Evolutionary conservation across 2,888 invertebrate genomes (phyloP).

Genomic region (Disparrhopalites patrizii): DNA sequence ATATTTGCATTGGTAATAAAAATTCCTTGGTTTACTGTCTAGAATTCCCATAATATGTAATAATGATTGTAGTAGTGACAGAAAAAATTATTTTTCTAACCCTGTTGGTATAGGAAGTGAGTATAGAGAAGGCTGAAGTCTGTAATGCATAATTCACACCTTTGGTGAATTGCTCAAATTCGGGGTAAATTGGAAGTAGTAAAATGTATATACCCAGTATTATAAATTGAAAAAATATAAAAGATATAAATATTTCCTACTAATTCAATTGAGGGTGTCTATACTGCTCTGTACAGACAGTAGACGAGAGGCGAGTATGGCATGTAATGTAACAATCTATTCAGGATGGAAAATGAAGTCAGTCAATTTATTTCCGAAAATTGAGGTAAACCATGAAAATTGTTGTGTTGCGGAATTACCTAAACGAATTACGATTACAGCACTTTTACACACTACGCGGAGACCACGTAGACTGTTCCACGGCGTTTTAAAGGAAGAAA

Average conservation of each 20-base stretch:
- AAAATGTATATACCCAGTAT: background rate
- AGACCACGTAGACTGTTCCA: too few species aligned
- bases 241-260: background rate
- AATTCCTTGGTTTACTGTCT: too few species aligned
- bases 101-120: background rate
- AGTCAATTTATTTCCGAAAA: slow-evolving; percentile 3
- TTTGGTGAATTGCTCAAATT: too few species aligned
- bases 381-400: slow-evolving; percentile 18
- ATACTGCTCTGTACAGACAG: background rate
- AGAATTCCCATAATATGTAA: too few species aligned
- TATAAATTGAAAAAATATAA: background rate
- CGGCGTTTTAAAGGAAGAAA: background rate
- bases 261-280: too few species aligned
- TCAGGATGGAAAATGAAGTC: slow-evolving; percentile 2
- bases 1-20: too few species aligned
- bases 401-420: slow-evolving; percentile 8
- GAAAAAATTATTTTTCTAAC: background rate
- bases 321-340: background rate
- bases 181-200: too few species aligned
- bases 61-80: too few species aligned
- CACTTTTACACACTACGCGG: too few species aligned
- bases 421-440: too few species aligned
- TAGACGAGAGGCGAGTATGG: background rate
- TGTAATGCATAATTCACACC: background rate
- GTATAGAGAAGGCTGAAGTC: background rate